Percentiles rank a stretch among this genome's conserved stretches.
These are phyloP conservation scores for Pedetes capensis DNA, from an alignment of 2,113 vertebrate species.

Conservation along the genomic window DNA sequence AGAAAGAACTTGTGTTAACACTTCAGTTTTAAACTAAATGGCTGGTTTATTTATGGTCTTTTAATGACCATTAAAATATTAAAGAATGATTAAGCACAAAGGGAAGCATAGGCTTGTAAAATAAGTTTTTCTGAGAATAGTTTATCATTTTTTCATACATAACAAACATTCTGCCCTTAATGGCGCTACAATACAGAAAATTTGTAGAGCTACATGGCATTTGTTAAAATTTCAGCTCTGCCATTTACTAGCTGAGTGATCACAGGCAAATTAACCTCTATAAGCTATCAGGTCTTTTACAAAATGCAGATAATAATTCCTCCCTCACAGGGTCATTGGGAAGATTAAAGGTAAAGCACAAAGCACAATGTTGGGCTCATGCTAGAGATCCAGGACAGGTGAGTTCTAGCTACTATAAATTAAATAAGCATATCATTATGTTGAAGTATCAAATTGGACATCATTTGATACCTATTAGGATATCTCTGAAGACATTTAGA, in stretches of 20 bases:
- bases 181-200: neutral
- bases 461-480: neutral
- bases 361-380: neutral
- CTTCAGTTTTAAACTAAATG: slow-evolving; percentile 22
- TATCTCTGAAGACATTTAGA: neutral
- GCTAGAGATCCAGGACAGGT: neutral
- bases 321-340: neutral
- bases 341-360: neutral
- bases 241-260: neutral
- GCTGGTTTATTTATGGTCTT: slow-evolving; percentile 40
- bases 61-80: slow-evolving; percentile 26
- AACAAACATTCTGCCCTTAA: neutral
- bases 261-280: neutral
- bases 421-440: slow-evolving; percentile 21
- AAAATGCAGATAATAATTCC: neutral
- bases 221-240: slow-evolving; percentile 18
- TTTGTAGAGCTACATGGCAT: neutral
- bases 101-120: neutral
- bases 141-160: neutral
- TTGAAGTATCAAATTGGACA: neutral
- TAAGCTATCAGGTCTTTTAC: neutral
- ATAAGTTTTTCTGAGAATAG: slow-evolving; percentile 31
- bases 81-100: slow-evolving; percentile 28
- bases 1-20: neutral
- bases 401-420: neutral